Evolutionary conservation across 1,140 invertebrate species (phyloP), one percentile per base, ranked within the genome.

Genomic region (Pseudomyrmex pallidus): DNA sequence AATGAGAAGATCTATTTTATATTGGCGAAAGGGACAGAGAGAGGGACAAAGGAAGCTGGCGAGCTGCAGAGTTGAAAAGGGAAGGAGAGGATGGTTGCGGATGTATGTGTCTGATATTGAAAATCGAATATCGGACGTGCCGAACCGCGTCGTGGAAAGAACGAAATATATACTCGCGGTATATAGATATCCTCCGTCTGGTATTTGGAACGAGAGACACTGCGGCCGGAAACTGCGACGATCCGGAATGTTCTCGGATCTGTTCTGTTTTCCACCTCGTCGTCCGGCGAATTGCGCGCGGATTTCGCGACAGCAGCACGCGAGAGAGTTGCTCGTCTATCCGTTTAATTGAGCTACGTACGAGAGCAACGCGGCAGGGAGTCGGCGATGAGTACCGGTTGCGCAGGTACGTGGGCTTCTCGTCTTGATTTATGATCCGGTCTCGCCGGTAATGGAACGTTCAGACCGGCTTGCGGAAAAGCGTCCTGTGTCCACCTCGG

Each of bases 291-390:
- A 8, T n/a, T n/a, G 59, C 12, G 35, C 67, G 67, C 22, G 61
- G 82, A 84, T 84, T 87, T 87, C 67, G 44, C 59, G 67, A 78
- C 73, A 1, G n/a, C n/a, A 50, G 72, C 73, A 67, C 78, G 63
- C 66, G 35, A 35, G 35, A 35, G 35, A 2, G 7, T 1, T 25
- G 77, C 59, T 15, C 57, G 20, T 17, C 67, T 82, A 48, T 70
- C 52, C 48, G 59, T 87, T 87, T 88, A 88, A 88, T 88, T 85
- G 86, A 87, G 80, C 87, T 56, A 84, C 85, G 50, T 78, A 82
- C 56, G 76, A 66, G 70, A 72, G 50, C 17, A 13, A 12, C 22
- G 50, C 17, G n/a, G 15, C 22, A n/a, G 61, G 66, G 61, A 70
- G 61, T 4, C 50, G 46, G 50, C 67, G 87, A 82, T 66, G 70